A percentile compares a stretch with the other conserved stretches of the same genome.
Evolutionary conservation across 1,140 invertebrate species (phyloP).

Genomic region (Lordiphosa clarofinis): DNA sequence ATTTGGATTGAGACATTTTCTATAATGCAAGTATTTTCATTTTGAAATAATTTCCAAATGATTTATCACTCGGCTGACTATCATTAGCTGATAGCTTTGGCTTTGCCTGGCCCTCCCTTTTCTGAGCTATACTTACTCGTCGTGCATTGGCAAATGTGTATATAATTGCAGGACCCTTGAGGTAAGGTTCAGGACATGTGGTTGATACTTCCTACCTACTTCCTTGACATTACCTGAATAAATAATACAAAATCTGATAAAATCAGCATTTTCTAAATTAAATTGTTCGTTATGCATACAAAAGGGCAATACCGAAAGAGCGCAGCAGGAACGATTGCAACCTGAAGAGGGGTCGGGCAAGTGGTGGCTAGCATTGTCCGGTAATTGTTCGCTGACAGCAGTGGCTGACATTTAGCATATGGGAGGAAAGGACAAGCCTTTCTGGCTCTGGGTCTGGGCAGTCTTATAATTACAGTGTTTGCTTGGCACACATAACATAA

Average conservation of each 20-base stretch:
- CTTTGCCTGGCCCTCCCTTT: background rate
- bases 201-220: conserved; percentile 19
- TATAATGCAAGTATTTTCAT: too few relatives aligned
- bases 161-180: conserved; percentile 66
- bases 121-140: background rate
- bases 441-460: conserved; percentile 39
- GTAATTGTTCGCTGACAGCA: conserved; percentile 72
- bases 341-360: conserved; percentile 22
- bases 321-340: conserved; percentile 20
- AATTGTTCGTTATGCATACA: conserved; percentile 77
- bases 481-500: conserved; percentile 68
- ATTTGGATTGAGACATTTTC: too few relatives aligned
- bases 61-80: conserved; percentile 54
- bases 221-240: conserved; percentile 71
- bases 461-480: conserved; percentile 65
- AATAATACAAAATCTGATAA: conserved; percentile 78
- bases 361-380: conserved; percentile 69
- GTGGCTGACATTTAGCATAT: conserved; percentile 71
- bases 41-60: conserved; percentile 38
- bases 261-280: conserved; percentile 79
- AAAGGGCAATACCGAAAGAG: conserved; percentile 5
- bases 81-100: conserved; percentile 54
- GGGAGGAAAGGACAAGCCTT: conserved; percentile 59
- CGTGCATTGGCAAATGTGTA: conserved; percentile 71
- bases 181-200: conserved; percentile 21